Base-by-base conservation (phyloP, 1,140 invertebrate species). In the Zaprionus lachaisei region DNA sequence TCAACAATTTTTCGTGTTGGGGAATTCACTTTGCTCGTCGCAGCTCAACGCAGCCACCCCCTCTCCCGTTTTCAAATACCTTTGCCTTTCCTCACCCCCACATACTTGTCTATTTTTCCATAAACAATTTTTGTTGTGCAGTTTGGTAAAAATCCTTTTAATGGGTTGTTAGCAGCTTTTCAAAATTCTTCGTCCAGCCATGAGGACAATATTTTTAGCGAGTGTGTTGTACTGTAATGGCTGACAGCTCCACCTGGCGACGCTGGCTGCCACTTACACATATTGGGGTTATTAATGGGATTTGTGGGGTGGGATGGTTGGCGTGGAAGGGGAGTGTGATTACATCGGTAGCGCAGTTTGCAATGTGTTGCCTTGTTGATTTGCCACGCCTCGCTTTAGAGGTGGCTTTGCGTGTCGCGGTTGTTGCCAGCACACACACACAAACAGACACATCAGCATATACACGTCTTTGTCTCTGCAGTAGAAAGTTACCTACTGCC, bases 201-300 rank as follows among this genome's bases (percentile, higher is more conserved):
- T 79, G 84, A 63, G 80, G 78, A 76, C 71, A 80, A 79, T 76
- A 89, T 79, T 79, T 86, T 68, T 38, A 66, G 68, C 44, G 24
- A 11, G 38, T 5, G 31, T 20, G 44, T 66, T 47, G 64, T 20
- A 55, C 24, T 60, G 26, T 61, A 62, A 66, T 76, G 73, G 58
- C 54, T 58, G 56, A 49, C 61, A 41, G 60, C 28, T 20, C 65
- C 17, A 81, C 74, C 70, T 83, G 72, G 63, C 67, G 70, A 56
- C 65, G 67, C 22, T 54, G 56, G 47, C 65, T 83, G 81, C 68
- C 78, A 87, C 81, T 84, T 81, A 81, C 67, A 81, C 78, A 89
- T 83, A 83, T 87, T 89, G 81, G 75, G 81, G 77, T 87, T 87
- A 87, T 83, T 89, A 84, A 89, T 89, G 83, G 84, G 41, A 56